Conservation (phyloP, 2,888 invertebrate species). For the Hirudinaria manillensis region DNA sequence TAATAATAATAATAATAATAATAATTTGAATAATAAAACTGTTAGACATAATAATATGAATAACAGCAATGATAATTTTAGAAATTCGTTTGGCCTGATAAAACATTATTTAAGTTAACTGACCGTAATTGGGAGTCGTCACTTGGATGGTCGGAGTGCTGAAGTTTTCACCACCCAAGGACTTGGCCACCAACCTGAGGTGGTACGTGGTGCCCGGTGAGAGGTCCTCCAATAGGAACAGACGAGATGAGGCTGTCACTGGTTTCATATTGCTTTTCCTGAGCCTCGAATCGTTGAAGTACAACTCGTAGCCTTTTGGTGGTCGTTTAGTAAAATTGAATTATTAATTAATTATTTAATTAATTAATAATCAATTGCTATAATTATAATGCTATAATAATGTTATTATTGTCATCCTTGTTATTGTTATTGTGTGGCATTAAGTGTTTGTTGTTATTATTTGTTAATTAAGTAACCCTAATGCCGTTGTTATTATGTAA, state of each 20-base stretch:
- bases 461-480: too few species aligned
- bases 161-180: constrained; percentile 75
- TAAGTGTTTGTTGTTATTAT: too few species aligned
- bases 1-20: neutral
- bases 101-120: neutral
- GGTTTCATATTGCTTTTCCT: constrained; percentile 47
- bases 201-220: constrained; percentile 94
- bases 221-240: constrained; percentile 77
- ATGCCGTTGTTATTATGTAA: too few species aligned
- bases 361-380: too few species aligned
- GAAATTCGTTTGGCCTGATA: too few species aligned
- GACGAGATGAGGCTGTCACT: constrained; percentile 43
- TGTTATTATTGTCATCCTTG: neutral
- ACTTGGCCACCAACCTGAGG: constrained; percentile 90
- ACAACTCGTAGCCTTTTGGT: constrained; percentile 86
- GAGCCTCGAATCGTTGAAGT: constrained; percentile 69
- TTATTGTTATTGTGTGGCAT: neutral
- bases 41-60: neutral
- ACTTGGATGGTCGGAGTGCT: constrained; percentile 88
- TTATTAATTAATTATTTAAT: too few species aligned
- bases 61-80: too few species aligned
- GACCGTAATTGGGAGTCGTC: constrained; percentile 93
- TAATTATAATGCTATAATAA: too few species aligned
- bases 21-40: neutral
- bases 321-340: too few species aligned